phyloP scores from a whole-genome alignment of 2,113 vertebrate species.

The Sminthopsis crassicaudata region DNA sequence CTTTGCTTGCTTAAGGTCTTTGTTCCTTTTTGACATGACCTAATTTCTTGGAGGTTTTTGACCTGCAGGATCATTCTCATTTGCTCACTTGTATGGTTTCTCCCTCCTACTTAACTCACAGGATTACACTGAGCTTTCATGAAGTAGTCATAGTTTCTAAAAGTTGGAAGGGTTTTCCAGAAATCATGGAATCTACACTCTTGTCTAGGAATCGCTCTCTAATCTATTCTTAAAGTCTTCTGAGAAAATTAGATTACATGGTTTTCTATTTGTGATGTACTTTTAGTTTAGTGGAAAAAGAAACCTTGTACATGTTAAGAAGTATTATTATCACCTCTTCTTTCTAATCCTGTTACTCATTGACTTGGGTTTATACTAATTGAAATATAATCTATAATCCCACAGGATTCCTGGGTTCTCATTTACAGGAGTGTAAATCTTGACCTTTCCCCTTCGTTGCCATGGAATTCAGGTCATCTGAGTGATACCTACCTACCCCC shows the following conservation, averaged over 20 bases:
- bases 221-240: neutral
- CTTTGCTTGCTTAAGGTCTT: conserved; percentile 2
- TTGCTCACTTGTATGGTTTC: neutral
- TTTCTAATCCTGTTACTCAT: neutral
- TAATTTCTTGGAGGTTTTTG: conserved; percentile 19
- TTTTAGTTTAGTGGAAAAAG: neutral
- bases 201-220: neutral
- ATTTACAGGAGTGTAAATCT: neutral
- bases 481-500: neutral
- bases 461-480: neutral
- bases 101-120: conserved; percentile 48
- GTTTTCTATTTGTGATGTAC: neutral
- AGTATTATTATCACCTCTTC: neutral
- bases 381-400: conserved; percentile 51
- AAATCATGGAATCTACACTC: neutral
- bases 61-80: neutral
- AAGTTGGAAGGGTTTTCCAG: neutral
- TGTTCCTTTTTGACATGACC: neutral
- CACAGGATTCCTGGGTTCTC: neutral
- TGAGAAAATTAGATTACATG: neutral
- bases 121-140: conserved; percentile 52
- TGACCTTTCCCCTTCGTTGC: conserved; percentile 46
- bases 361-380: conserved; percentile 54
- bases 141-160: neutral
- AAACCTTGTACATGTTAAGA: neutral